Percentiles rank a stretch among this genome's conserved stretches.
phyloP scores from a whole-genome alignment of 2,888 invertebrate genomes.

The Eupithecia subfuscata region DNA sequence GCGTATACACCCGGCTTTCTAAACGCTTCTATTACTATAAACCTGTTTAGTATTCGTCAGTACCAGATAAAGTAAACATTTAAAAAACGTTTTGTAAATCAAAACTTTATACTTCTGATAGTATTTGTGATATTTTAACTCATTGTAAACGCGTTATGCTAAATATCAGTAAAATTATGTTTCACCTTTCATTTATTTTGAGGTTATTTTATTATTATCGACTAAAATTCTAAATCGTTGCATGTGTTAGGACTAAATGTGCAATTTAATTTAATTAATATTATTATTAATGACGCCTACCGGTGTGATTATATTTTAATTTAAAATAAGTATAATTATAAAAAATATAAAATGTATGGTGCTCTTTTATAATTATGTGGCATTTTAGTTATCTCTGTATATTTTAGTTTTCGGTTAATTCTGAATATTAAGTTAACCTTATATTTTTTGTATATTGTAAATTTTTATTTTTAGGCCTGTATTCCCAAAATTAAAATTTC shows the following conservation, averaged over 20 bases:
- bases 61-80: too few relatives aligned
- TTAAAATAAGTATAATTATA: not conserved
- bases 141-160: not conserved
- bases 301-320: conserved; percentile 14
- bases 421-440: not conserved
- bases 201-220: not conserved
- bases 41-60: too few relatives aligned
- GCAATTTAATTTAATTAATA: conserved; percentile 32
- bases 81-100: too few relatives aligned
- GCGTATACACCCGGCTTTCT: not conserved
- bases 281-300: conserved; percentile 13
- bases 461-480: not conserved
- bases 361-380: conserved; percentile 28
- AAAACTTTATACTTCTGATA: too few relatives aligned
- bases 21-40: not conserved
- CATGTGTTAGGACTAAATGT: conserved; percentile 29
- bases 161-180: not conserved
- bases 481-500: not conserved
- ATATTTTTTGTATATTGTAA: not conserved
- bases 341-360: conserved; percentile 21
- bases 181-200: too few relatives aligned
- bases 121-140: too few relatives aligned
- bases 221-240: not conserved
- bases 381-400: conserved; percentile 24
- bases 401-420: conserved; percentile 7